Evolutionary conservation across 2,888 invertebrate genomes (phyloP).

Genomic region (Hirtodrosophila trivittata): DNA sequence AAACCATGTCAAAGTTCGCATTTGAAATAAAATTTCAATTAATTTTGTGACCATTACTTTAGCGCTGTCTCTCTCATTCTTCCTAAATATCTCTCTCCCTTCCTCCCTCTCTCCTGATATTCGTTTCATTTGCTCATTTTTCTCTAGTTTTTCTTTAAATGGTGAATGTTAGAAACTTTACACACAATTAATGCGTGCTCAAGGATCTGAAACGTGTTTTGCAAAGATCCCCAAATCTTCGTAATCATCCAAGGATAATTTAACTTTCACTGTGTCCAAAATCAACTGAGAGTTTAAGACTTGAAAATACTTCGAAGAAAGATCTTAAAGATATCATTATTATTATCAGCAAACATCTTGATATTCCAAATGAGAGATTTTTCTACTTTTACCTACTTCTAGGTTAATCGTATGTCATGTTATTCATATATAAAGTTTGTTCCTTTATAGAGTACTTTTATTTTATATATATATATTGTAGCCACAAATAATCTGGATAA

Average conservation of each 20-base stretch:
- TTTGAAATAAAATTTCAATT: constrained; percentile 74
- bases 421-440: not conserved
- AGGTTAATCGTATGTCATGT: too few species aligned
- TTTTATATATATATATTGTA: too few species aligned
- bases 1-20: constrained; percentile 71
- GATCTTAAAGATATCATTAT: too few species aligned
- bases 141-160: not conserved
- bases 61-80: constrained; percentile 8
- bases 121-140: constrained; percentile 23
- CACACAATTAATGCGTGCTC: constrained; percentile 18
- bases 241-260: too few species aligned
- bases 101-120: not conserved
- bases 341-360: too few species aligned
- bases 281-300: too few species aligned
- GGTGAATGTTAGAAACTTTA: constrained; percentile 8
- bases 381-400: too few species aligned
- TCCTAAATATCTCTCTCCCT: not conserved
- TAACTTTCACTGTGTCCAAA: too few species aligned
- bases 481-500: constrained; percentile 15
- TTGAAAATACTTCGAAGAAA: constrained; percentile 4
- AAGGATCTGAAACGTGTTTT: too few species aligned
- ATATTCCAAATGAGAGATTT: too few species aligned
- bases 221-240: too few species aligned
- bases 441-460: too few species aligned
- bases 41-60: constrained; percentile 50